A percentile compares a stretch with the other conserved stretches of the same genome.
phyloP scores from a whole-genome alignment of 2,797 vertebrate genomes.

The Takifugu ocellatus region DNA sequence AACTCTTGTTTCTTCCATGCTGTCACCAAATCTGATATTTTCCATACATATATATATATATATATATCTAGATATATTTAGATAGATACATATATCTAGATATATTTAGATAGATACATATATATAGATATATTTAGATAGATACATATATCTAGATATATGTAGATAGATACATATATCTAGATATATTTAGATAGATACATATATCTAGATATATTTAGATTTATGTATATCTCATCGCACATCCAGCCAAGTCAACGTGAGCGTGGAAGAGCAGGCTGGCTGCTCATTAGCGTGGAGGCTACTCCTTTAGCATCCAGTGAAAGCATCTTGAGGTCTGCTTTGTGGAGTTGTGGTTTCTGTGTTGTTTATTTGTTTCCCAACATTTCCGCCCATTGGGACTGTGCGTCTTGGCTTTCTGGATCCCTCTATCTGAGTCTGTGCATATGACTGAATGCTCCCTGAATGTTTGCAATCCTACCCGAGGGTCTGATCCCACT shows the following conservation, averaged over 20 bases:
- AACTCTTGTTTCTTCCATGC: too few relatives aligned
- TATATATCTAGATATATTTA: too few relatives aligned
- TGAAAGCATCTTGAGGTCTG: slow-evolving; percentile 57
- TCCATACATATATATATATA: too few relatives aligned
- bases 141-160: too few relatives aligned
- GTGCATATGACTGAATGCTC: slow-evolving; percentile 29
- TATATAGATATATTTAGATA: too few relatives aligned
- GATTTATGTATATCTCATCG: slow-evolving; percentile 46
- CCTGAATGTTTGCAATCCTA: slow-evolving; percentile 3
- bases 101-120: too few relatives aligned
- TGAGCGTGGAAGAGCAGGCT: slow-evolving; percentile 51
- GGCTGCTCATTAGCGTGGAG: slow-evolving; percentile 60
- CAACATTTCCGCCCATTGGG: slow-evolving; percentile 18
- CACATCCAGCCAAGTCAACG: slow-evolving; percentile 52
- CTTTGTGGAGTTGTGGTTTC: slow-evolving; percentile 1
- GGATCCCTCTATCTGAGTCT: slow-evolving; percentile 17
- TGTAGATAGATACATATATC: too few relatives aligned
- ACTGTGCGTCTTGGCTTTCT: slow-evolving; percentile 12
- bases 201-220: too few relatives aligned
- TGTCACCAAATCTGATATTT: too few relatives aligned
- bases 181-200: slow-evolving; percentile 9
- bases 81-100: too few relatives aligned
- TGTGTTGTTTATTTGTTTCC: background rate
- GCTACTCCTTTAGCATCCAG: slow-evolving; percentile 46
- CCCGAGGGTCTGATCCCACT: slow-evolving; percentile 32